Evolutionary conservation across 2,113 vertebrate genomes (phyloP).

Genomic region (Bothrops jararaca): DNA sequence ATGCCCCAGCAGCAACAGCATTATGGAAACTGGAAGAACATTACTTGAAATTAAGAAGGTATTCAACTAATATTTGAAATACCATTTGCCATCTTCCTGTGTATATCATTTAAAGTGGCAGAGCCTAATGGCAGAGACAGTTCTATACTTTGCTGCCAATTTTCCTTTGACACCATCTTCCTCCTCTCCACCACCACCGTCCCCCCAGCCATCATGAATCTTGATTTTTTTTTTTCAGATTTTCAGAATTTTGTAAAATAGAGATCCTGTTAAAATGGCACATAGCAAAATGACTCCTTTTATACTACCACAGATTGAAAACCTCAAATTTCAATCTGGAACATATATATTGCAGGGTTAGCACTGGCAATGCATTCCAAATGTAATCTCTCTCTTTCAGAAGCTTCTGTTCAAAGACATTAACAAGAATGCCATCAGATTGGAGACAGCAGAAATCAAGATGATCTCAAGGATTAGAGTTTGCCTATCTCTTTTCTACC

Average conservation of each 20-base stretch:
- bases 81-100: neutral
- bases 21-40: neutral
- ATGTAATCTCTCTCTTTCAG: neutral
- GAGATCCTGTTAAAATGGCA: neutral
- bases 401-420: neutral
- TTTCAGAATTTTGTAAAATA: neutral
- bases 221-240: neutral
- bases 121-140: neutral
- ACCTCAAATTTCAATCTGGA: too few relatives aligned
- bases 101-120: neutral
- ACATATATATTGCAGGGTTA: neutral
- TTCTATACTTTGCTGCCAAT: neutral
- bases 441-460: neutral
- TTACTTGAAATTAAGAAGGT: neutral
- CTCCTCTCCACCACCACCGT: neutral
- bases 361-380: neutral
- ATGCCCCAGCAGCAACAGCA: neutral
- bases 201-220: neutral
- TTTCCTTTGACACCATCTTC: neutral
- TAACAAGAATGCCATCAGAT: neutral
- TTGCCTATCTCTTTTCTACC: neutral
- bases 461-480: neutral
- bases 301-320: too few relatives aligned
- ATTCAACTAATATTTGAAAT: neutral
- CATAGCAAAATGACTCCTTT: neutral